Conservation (phyloP, 2,888 invertebrate species). For the Sinhomidia bicolor region DNA sequence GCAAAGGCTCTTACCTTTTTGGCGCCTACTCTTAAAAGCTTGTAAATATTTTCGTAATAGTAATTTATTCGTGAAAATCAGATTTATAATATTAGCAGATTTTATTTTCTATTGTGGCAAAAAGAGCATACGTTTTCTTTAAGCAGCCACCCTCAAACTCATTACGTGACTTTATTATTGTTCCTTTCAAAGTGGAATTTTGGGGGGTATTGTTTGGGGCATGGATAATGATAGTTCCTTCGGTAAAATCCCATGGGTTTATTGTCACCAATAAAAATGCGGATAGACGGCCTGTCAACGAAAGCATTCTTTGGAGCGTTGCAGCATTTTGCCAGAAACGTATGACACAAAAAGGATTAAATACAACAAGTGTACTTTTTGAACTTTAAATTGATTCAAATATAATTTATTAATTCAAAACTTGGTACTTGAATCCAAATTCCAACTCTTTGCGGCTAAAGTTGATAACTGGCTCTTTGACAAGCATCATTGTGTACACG, state of each 20-base stretch:
- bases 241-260: background rate
- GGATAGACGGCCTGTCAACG: slow-evolving; percentile 37
- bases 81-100: no score
- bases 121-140: slow-evolving; percentile 69
- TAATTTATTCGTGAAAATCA: no score
- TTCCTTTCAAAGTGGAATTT: slow-evolving; percentile 68
- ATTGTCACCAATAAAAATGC: background rate
- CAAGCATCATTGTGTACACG: slow-evolving; percentile 49
- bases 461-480: slow-evolving; percentile 41
- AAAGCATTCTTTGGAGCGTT: slow-evolving; percentile 57
- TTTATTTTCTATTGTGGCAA: background rate
- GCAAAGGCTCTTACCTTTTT: slow-evolving; percentile 57
- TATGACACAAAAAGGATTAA: background rate
- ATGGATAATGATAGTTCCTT: slow-evolving; percentile 54
- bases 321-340: slow-evolving; percentile 60
- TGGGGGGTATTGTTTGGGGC: slow-evolving; percentile 66
- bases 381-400: background rate
- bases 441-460: slow-evolving; percentile 48
- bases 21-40: slow-evolving; percentile 51
- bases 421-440: slow-evolving; percentile 57
- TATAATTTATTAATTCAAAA: slow-evolving; percentile 32
- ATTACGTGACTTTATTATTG: slow-evolving; percentile 64
- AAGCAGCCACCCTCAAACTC: slow-evolving; percentile 72
- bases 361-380: no score
- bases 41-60: no score